Conservation (phyloP, 2,888 invertebrate species). For the Cremastobaeus sp. region DNA sequence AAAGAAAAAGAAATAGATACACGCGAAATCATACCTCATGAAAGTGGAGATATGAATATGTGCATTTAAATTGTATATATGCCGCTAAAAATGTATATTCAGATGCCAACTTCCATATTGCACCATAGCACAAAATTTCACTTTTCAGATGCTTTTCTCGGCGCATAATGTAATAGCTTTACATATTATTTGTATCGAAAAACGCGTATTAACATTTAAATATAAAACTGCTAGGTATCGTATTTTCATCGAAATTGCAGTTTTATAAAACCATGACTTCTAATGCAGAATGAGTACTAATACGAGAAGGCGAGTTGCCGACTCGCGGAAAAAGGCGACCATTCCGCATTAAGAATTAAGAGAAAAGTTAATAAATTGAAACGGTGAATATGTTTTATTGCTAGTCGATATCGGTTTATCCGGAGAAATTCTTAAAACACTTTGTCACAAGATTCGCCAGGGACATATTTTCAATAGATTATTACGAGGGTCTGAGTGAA, state of each 20-base stretch:
- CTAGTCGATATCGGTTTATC: not conserved
- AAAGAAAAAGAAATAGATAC: too few species aligned
- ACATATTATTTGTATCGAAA: too few species aligned
- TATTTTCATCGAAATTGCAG: too few species aligned
- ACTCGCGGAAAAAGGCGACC: too few species aligned
- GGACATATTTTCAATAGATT: conserved; percentile 28
- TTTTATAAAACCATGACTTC: too few species aligned
- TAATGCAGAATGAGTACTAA: too few species aligned
- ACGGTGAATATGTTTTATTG: not conserved
- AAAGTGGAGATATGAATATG: conserved; percentile 11
- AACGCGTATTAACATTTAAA: too few species aligned
- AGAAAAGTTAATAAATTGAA: not conserved
- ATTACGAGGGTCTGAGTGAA: conserved; percentile 21
- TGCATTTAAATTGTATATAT: conserved; percentile 24
- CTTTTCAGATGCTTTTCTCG: not conserved
- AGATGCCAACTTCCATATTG: conserved; percentile 11
- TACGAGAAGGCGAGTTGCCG: too few species aligned
- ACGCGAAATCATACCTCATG: not conserved
- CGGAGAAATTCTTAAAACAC: conserved; percentile 3
- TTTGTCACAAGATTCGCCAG: conserved; percentile 6
- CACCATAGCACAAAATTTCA: conserved; percentile 2
- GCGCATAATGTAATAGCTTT: not conserved
- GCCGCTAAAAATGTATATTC: conserved; percentile 13
- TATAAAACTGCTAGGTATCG: too few species aligned
- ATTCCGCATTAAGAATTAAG: not conserved